Base-by-base conservation (phyloP, 2,888 invertebrate genomes). In the Campopleginae sp. region DNA sequence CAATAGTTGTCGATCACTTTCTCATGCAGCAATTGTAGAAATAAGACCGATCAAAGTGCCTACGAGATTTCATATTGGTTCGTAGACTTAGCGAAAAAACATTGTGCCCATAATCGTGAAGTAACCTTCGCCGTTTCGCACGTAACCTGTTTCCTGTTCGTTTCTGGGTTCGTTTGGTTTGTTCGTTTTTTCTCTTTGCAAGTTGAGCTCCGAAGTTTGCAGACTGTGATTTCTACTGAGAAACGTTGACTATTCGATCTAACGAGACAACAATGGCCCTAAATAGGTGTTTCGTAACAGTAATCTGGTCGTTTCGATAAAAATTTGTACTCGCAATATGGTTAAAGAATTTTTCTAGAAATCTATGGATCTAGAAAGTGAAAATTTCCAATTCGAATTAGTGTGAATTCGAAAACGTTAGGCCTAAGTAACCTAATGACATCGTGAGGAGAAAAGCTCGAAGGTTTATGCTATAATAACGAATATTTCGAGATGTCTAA, bases 1-100 rank as follows among this genome's bases (percentile, higher is more conserved):
- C 92, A 91, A 88, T 91, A 91, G 89, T 91, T 91, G 90, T 89
- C 90, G 89, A 91, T 91, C 88, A 88, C 86, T 88, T 89, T 89
- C 86, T 89, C 89, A 80, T 83, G 83, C 83, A 78, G 51, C 68
- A 42, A 54, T 46, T 23, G 76, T 74, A 51, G 38, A 71, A 80
- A 76, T 51, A 51, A 66, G 70, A 66, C 61, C 72, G 54, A 79
- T 58, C 27, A 38, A 48, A 72, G 58, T 31, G 42, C 65, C 74
- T 71, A 10, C 38, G 48, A 23, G 48, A 48, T 80, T 80, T 80
- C 46, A 33, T 31, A 17, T 31, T 51, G 3, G 2, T 42, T 33
- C 38, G 48, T 42, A 2, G 27, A 46, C 1, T 12, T 48, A 63
- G 19, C 19, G 44, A 42, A 66, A 72, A 63, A 75, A 46, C n/a